Conservation (phyloP, 2,797 vertebrate species). For the Staurois parvus region DNA sequence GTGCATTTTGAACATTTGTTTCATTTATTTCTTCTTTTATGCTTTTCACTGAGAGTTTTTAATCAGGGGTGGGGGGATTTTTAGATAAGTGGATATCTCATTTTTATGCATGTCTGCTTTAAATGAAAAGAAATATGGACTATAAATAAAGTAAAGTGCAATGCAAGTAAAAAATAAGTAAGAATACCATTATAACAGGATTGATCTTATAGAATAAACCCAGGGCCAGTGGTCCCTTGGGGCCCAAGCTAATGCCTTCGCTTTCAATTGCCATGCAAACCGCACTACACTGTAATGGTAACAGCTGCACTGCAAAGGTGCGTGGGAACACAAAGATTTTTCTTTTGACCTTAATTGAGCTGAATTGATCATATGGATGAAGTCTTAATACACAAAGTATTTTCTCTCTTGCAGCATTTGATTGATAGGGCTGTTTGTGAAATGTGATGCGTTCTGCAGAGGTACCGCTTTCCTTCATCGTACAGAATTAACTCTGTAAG, state of each 20-base stretch:
- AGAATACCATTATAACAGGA: neutral
- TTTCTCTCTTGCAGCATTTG: neutral
- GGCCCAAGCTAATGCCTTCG: too few relatives aligned
- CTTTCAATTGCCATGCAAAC: neutral
- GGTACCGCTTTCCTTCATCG: neutral
- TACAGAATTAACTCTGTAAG: conserved; percentile 16
- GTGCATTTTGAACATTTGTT: too few relatives aligned
- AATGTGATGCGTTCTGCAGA: conserved; percentile 16
- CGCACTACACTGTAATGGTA: neutral
- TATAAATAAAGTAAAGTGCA: too few relatives aligned
- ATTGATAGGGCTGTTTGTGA: conserved; percentile 14
- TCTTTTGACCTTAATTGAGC: conserved; percentile 18
- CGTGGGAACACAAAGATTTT: neutral
- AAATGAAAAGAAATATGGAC: too few relatives aligned
- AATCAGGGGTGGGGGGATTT: too few relatives aligned
- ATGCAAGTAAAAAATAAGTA: neutral
- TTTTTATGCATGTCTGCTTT: too few relatives aligned
- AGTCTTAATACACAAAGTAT: conserved; percentile 1
- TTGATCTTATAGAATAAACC: too few relatives aligned
- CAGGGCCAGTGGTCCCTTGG: too few relatives aligned
- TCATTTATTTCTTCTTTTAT: too few relatives aligned
- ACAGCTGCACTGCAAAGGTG: neutral
- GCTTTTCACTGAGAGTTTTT: too few relatives aligned
- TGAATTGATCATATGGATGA: conserved; percentile 20
- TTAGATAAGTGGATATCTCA: too few relatives aligned